Evolutionary conservation across 2,113 vertebrate species (phyloP).

Genomic region (Perca flavescens): DNA sequence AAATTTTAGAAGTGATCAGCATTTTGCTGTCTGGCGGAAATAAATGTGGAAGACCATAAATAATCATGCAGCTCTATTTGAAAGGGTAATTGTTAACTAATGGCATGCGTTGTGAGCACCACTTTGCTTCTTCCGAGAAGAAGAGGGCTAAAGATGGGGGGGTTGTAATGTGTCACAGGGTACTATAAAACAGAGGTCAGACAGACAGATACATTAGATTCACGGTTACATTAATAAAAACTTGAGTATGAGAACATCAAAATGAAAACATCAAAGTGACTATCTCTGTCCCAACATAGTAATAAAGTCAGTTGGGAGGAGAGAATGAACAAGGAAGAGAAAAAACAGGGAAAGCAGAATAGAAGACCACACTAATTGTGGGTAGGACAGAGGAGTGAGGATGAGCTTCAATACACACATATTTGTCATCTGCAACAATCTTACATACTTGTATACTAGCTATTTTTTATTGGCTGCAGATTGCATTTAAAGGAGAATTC

Average conservation of each 20-base stretch:
- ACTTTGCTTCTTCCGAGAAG: constrained; percentile 62
- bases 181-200: constrained; percentile 13
- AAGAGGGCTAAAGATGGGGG: constrained; percentile 25
- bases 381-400: neutral
- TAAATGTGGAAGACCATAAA: constrained; percentile 72
- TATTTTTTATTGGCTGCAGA: constrained; percentile 5
- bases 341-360: neutral
- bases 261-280: no score
- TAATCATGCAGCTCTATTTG: constrained; percentile 73
- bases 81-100: constrained; percentile 80
- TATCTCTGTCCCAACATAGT: neutral
- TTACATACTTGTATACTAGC: no score
- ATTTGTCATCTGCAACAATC: no score
- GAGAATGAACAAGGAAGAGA: neutral
- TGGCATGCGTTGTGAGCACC: constrained; percentile 66
- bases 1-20: constrained; percentile 69
- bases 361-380: no score
- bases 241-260: neutral
- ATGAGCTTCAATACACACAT: neutral
- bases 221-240: constrained; percentile 18
- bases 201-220: constrained; percentile 28
- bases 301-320: neutral
- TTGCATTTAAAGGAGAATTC: neutral
- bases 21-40: constrained; percentile 65
- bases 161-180: constrained; percentile 36